Conservation (phyloP, 2,888 invertebrate species). For the Heteropelma amictum region DNA sequence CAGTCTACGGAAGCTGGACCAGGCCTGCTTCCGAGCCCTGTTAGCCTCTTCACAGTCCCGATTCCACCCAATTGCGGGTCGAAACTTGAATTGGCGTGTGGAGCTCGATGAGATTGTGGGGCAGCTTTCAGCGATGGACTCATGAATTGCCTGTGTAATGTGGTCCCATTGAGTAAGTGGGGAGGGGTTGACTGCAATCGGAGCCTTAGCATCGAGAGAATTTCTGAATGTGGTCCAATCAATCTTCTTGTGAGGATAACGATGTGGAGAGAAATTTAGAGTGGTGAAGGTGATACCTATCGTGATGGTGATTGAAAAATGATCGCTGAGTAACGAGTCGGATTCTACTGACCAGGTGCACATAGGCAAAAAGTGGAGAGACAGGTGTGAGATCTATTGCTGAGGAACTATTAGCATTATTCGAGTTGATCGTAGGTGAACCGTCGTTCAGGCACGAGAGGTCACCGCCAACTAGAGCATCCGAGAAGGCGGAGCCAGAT, state of each 20-base stretch:
- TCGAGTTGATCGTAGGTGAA: neutral
- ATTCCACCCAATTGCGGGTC: slow-evolving; percentile 17
- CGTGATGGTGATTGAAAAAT: slow-evolving; percentile 3
- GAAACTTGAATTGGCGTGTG: neutral
- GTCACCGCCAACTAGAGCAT: neutral
- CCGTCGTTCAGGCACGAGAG: neutral
- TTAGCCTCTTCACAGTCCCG: neutral
- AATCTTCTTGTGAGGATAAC: neutral
- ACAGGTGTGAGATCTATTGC: neutral
- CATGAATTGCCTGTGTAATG: neutral
- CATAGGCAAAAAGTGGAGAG: neutral
- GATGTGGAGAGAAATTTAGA: neutral
- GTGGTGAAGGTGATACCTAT: neutral
- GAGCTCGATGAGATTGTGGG: neutral
- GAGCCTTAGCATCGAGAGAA: neutral
- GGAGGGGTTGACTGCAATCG: neutral
- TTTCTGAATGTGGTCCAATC: neutral
- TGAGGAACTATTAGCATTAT: neutral
- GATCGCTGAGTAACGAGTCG: slow-evolving; percentile 26
- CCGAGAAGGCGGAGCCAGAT: neutral
- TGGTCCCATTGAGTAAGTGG: neutral
- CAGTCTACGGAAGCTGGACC: neutral
- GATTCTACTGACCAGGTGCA: neutral
- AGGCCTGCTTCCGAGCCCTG: neutral
- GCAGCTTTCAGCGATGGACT: neutral